Conservation (phyloP, 2,797 vertebrate genomes). For the Podargus strigoides region DNA sequence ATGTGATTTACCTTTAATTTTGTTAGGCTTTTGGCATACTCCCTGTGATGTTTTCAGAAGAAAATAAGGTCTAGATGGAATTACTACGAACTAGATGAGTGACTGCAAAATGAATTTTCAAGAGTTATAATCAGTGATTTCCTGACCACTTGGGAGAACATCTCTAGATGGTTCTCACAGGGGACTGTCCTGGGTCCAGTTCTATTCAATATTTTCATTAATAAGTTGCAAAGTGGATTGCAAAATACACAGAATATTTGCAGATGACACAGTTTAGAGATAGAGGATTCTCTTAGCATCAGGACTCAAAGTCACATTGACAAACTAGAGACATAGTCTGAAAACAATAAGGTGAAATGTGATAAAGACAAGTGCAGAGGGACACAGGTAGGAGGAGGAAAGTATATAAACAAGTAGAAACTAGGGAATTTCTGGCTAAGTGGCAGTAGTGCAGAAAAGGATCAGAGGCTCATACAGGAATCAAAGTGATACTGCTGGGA, state of each 20-base stretch:
- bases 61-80: neutral
- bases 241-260: neutral
- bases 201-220: neutral
- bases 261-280: neutral
- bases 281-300: neutral
- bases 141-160: neutral
- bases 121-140: neutral
- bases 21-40: neutral
- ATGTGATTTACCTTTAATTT: slow-evolving; percentile 13
- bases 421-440: neutral
- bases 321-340: neutral
- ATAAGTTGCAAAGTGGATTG: neutral
- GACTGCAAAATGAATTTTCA: neutral
- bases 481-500: neutral
- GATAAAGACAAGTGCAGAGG: neutral
- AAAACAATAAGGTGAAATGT: neutral
- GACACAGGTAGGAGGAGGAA: neutral
- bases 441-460: neutral
- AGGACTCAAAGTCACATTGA: neutral
- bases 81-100: neutral
- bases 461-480: neutral
- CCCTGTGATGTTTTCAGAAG: neutral
- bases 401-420: neutral
- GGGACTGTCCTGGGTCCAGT: neutral
- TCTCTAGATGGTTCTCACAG: neutral